Evolutionary conservation across 2,797 vertebrate genomes (phyloP).

Genomic region (Orestias chungarensis): DNA sequence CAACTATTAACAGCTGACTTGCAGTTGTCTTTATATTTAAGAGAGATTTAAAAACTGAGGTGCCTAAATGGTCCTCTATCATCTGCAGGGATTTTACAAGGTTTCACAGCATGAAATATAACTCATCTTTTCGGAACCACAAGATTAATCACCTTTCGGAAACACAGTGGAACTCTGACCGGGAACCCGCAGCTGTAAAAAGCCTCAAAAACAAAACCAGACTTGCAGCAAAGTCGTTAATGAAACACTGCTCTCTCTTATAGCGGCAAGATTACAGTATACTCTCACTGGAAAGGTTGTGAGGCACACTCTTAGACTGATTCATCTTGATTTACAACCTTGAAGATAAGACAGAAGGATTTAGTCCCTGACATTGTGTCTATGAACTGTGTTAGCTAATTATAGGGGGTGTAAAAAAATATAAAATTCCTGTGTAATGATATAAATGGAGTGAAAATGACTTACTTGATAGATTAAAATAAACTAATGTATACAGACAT

Average conservation of each 20-base stretch:
- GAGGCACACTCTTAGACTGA: slow-evolving; percentile 7
- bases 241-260: slow-evolving; percentile 15
- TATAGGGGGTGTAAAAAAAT: slow-evolving; percentile 19
- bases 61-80: neutral
- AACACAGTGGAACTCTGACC: slow-evolving; percentile 39
- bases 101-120: slow-evolving; percentile 23
- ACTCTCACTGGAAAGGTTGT: slow-evolving; percentile 11
- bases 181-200: slow-evolving; percentile 58
- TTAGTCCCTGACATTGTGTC: slow-evolving; percentile 2
- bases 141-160: slow-evolving; percentile 54
- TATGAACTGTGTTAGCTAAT: slow-evolving; percentile 10
- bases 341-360: slow-evolving; percentile 2
- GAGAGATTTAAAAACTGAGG: neutral
- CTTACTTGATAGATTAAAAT: slow-evolving; percentile 56
- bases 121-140: slow-evolving; percentile 28
- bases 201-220: slow-evolving; percentile 37
- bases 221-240: slow-evolving; percentile 42
- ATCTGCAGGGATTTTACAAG: slow-evolving; percentile 5
- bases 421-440: slow-evolving; percentile 10
- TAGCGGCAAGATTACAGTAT: slow-evolving; percentile 13
- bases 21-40: neutral
- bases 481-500: slow-evolving; percentile 11
- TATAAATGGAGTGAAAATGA: slow-evolving; percentile 41
- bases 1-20: slow-evolving; percentile 22
- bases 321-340: slow-evolving; percentile 14